phyloP scores from a whole-genome alignment of 2,888 invertebrate species.

The Lithophane semibrunnea region DNA sequence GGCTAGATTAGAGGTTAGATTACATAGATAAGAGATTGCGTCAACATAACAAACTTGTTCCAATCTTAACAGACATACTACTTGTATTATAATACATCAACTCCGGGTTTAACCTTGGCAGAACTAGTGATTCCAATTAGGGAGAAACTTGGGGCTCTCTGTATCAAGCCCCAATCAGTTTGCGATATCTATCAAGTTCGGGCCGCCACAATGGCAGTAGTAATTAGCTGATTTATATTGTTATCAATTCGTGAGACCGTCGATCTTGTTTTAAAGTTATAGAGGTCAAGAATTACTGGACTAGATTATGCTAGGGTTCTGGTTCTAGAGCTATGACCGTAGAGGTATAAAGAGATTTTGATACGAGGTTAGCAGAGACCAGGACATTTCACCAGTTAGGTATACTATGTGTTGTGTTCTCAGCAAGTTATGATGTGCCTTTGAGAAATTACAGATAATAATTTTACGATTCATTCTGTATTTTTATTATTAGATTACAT shows the following conservation, averaged over 20 bases:
- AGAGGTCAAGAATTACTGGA: constrained; percentile 7
- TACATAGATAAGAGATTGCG: neutral
- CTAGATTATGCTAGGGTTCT: neutral
- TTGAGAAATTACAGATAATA: too few species aligned
- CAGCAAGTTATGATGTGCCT: neutral
- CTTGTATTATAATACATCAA: constrained; percentile 25
- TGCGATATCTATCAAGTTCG: constrained; percentile 50
- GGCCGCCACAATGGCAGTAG: constrained; percentile 42
- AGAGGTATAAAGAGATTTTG: too few species aligned
- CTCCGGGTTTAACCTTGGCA: constrained; percentile 45
- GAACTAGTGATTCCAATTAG: constrained; percentile 61
- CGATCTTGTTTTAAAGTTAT: constrained; percentile 35
- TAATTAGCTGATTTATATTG: constrained; percentile 54
- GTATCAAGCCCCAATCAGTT: constrained; percentile 63
- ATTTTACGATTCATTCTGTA: too few species aligned
- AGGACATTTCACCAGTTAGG: too few species aligned
- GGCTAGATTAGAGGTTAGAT: too few species aligned
- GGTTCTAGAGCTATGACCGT: too few species aligned
- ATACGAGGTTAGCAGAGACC: too few species aligned
- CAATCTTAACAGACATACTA: constrained; percentile 6
- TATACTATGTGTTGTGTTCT: neutral
- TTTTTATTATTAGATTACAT: neutral
- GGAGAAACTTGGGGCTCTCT: constrained; percentile 36
- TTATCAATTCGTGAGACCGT: constrained; percentile 31
- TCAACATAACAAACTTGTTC: constrained; percentile 27